Base-by-base conservation (phyloP, 2,797 vertebrate genomes). In the Lepidocolaptes lacrymiger region DNA sequence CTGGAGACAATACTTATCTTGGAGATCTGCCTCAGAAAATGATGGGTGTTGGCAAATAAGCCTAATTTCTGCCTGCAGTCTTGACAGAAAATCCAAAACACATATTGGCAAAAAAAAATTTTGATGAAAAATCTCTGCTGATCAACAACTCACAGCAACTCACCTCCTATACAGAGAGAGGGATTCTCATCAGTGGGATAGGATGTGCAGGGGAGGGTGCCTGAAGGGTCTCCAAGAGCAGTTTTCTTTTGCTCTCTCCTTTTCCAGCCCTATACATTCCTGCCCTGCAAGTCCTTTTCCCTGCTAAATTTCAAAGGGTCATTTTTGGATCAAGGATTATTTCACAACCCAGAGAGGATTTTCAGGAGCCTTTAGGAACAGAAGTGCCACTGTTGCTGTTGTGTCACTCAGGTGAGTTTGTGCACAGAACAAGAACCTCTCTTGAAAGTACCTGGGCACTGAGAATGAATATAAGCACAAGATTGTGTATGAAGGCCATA, bases 1-100 rank as follows among this genome's bases (percentile, higher is more conserved):
- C 26, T 84, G 52, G 12, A 79, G 51, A 73, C 14, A 89, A 59
- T 6, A 6, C n/a, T 82, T 84, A 55, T n/a, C 63, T 82, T 77
- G 36, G 54, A 91, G 43, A 66, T 74, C 46, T 89, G 58, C 54
- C 68, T 55, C 66, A 83, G 44, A 84, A 93, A 87, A 91, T 26
- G 6, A 21, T 12, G 19, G n/a, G 23, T 32, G 26, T 41, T 83
- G 63, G 72, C 82, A 93, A 93, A 82, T 16, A 77, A 82, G n/a
- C 12, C 69, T 30, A 37, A 68, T 83, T 92, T 83, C 68, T 89
- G 26, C 27, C 62, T 83, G 46, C 41, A 51, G 12, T 51, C 56
- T 55, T 76, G 54, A 91, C 23, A 93, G 86, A 89, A 92, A 71
- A 89, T 54, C 75, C 34, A 85, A 89, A 82, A 81, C 36, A 81